Evolutionary conservation across 2,888 invertebrate genomes (phyloP).

Genomic region (Euphydryas editha): DNA sequence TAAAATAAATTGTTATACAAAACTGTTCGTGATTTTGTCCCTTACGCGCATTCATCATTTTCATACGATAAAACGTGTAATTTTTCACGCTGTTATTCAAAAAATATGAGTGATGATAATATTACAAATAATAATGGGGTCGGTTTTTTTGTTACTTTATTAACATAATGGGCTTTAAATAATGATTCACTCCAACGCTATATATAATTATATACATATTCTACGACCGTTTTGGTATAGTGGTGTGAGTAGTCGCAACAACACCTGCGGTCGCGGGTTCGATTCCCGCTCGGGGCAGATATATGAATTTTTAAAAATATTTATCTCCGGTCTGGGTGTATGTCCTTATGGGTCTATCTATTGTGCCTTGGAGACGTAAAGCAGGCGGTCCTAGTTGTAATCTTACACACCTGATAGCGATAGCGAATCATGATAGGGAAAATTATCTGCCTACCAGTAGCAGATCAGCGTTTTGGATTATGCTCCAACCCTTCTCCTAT

Average conservation of each 20-base stretch:
- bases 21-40: conserved; percentile 50
- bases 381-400: too few relatives aligned
- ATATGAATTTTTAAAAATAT: too few relatives aligned
- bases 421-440: too few relatives aligned
- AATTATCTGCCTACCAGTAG: too few relatives aligned
- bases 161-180: conserved; percentile 4
- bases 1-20: conserved; percentile 53
- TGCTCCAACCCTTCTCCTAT: too few relatives aligned
- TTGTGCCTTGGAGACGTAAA: too few relatives aligned
- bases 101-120: conserved; percentile 56
- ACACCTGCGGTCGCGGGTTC: too few relatives aligned
- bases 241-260: not conserved
- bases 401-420: too few relatives aligned
- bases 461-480: too few relatives aligned
- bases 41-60: conserved; percentile 55
- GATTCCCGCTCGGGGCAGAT: too few relatives aligned
- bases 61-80: conserved; percentile 59
- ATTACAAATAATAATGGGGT: conserved; percentile 31
- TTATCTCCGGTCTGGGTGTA: too few relatives aligned
- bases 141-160: not conserved
- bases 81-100: conserved; percentile 51
- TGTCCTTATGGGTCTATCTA: too few relatives aligned
- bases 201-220: not conserved
- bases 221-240: not conserved
- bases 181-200: not conserved